These are phyloP conservation scores for Malurus leucopterus DNA, from an alignment of 2,797 vertebrate genomes.

Conservation along the genomic window DNA sequence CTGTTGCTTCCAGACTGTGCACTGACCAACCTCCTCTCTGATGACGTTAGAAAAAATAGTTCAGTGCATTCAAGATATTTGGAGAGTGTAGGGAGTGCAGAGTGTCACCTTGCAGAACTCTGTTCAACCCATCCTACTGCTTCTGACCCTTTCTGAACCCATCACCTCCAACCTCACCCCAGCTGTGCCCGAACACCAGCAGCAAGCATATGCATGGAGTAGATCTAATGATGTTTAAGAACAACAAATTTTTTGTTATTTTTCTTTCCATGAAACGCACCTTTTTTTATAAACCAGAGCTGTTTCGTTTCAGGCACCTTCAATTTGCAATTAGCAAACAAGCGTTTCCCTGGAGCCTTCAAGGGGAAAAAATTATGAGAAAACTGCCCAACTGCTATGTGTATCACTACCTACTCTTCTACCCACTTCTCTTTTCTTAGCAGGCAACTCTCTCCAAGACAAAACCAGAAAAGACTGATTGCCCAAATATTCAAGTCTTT, in stretches of 20 bases:
- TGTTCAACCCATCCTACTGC: background rate
- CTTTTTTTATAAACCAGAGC: background rate
- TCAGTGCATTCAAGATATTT: background rate
- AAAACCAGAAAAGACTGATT: background rate
- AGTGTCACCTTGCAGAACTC: background rate
- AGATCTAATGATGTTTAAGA: background rate
- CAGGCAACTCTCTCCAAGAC: background rate
- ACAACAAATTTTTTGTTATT: background rate
- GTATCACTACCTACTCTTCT: background rate
- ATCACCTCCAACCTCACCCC: background rate
- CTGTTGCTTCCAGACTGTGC: background rate
- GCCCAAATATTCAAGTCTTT: background rate
- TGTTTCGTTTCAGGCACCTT: background rate
- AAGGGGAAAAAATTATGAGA: background rate
- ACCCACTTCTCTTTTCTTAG: background rate
- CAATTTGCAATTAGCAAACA: background rate
- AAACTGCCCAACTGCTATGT: background rate
- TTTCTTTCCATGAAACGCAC: background rate
- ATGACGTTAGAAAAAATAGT: background rate
- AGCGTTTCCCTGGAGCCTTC: background rate
- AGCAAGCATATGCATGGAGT: background rate
- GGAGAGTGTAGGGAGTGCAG: background rate
- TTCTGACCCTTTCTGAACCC: background rate
- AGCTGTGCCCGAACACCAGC: background rate
- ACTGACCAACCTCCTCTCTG: background rate